Percentiles rank a stretch among this genome's conserved stretches.
phyloP scores from a whole-genome alignment of 2,113 vertebrate genomes.

The Periophthalmodon schlosseri region DNA sequence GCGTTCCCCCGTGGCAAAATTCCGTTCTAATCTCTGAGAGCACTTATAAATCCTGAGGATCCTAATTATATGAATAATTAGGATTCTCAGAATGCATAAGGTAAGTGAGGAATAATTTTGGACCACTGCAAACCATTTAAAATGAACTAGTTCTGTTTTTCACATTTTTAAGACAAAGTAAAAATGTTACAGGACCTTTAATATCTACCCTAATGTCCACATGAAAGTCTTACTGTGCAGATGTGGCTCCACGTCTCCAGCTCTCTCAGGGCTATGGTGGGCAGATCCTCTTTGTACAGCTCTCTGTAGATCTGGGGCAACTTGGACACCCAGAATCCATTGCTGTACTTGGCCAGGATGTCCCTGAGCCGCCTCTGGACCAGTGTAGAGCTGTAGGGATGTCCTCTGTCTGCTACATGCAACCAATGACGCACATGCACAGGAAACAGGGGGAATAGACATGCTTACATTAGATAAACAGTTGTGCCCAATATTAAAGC shows the following conservation, averaged over 20 bases:
- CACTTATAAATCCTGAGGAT: too few species aligned
- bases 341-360: constrained; percentile 83
- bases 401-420: constrained; percentile 58
- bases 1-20: too few species aligned
- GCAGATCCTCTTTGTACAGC: constrained; percentile 86
- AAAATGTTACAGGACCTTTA: too few species aligned
- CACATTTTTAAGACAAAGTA: too few species aligned
- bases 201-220: background rate
- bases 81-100: too few species aligned
- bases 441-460: constrained; percentile 45
- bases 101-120: too few species aligned
- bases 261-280: constrained; percentile 80
- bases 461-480: background rate
- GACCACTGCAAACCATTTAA: too few species aligned
- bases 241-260: constrained; percentile 87
- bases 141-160: too few species aligned
- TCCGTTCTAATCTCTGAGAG: too few species aligned
- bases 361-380: constrained; percentile 85
- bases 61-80: too few species aligned
- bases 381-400: constrained; percentile 71
- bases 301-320: constrained; percentile 88
- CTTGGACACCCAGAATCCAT: constrained; percentile 89
- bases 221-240: constrained; percentile 79
- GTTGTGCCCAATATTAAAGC: too few species aligned
- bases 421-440: background rate